phyloP scores from a whole-genome alignment of 92 coral and sea anemone species.

The Actinostola sp. region DNA sequence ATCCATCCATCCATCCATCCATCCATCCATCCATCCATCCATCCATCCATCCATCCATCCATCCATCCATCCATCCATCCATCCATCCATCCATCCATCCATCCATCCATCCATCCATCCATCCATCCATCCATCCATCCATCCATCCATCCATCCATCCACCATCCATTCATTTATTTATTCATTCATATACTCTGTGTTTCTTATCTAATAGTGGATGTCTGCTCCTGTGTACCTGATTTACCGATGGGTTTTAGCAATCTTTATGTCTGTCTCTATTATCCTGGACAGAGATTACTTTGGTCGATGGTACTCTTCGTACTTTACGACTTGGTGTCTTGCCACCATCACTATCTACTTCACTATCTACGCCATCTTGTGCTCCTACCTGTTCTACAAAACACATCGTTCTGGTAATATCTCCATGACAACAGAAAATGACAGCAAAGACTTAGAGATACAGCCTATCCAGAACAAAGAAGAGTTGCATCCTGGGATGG shows the following conservation, averaged over 20 bases:
- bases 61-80: no score
- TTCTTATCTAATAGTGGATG: slow-evolving; percentile 41
- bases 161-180: neutral
- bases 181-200: neutral
- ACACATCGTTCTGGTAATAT: neutral
- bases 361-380: slow-evolving; percentile 32
- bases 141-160: no score
- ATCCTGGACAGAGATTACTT: slow-evolving; percentile 3
- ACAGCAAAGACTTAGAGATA: neutral
- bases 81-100: no score
- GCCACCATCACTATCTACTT: slow-evolving; percentile 45
- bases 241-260: slow-evolving; percentile 50
- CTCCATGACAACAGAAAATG: slow-evolving; percentile 16
- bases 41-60: no score
- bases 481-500: slow-evolving; percentile 8
- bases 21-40: no score
- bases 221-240: slow-evolving; percentile 35
- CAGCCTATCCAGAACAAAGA: neutral
- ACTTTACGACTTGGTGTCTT: slow-evolving; percentile 57
- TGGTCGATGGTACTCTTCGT: slow-evolving; percentile 47
- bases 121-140: no score
- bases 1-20: no score
- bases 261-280: slow-evolving; percentile 33
- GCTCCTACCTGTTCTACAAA: slow-evolving; percentile 18
- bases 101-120: no score